phyloP scores from a whole-genome alignment of 2,113 vertebrate genomes.

The Callipepla squamata region DNA sequence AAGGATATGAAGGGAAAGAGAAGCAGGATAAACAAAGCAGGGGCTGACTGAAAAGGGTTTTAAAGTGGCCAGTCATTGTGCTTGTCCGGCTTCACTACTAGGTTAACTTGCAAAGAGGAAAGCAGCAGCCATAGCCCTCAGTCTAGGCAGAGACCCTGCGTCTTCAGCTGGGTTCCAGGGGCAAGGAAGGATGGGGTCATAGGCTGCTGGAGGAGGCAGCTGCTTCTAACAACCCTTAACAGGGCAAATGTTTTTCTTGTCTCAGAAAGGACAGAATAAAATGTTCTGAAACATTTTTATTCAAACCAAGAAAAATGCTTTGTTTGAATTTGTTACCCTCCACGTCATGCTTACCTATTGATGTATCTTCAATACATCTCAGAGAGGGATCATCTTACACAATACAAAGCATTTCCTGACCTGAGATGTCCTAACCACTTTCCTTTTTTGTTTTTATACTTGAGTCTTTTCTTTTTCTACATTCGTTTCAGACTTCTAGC shows the following conservation, averaged over 20 bases:
- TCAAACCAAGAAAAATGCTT: neutral
- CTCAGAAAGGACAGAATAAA: neutral
- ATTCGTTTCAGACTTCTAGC: neutral
- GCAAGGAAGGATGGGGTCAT: neutral
- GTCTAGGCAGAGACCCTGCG: neutral
- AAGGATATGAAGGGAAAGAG: neutral
- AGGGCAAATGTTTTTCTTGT: neutral
- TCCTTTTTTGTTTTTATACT: neutral
- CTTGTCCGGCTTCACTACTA: neutral
- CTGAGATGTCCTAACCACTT: neutral
- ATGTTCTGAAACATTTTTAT: neutral
- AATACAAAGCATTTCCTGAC: neutral
- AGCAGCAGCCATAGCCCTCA: neutral
- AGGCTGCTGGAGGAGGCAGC: fast-evolving
- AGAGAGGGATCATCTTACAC: neutral
- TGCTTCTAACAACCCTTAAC: neutral
- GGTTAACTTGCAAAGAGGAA: neutral
- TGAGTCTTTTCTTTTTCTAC: neutral
- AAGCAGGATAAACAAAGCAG: neutral
- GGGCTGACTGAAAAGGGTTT: neutral
- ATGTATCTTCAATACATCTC: neutral
- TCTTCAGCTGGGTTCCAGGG: neutral
- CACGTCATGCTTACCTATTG: neutral
- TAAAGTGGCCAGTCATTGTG: neutral
- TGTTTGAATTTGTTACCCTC: neutral